These are phyloP conservation scores for Protonemura montana DNA, from an alignment of 2,888 invertebrate genomes.

Conservation along the genomic window DNA sequence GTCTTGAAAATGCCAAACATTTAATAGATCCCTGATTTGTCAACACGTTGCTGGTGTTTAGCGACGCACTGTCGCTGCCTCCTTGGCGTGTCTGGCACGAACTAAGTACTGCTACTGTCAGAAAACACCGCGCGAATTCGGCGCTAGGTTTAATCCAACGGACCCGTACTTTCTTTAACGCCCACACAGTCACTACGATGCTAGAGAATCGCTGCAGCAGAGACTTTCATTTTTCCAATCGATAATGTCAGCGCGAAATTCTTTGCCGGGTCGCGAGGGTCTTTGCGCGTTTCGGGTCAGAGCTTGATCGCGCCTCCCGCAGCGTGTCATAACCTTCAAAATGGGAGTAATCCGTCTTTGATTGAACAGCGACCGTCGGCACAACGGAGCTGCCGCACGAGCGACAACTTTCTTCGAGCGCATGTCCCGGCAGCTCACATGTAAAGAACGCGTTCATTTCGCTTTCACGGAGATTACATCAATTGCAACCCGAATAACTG, in stretches of 20 bases:
- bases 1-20: too few relatives aligned
- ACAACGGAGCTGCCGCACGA: background rate
- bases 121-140: background rate
- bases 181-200: background rate
- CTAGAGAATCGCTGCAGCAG: background rate
- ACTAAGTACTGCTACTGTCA: background rate
- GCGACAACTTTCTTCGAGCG: constrained; percentile 29
- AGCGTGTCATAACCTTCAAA: background rate
- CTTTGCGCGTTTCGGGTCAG: background rate
- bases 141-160: background rate
- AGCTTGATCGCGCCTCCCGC: background rate
- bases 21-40: too few relatives aligned
- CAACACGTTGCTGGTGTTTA: background rate
- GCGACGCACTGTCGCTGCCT: background rate
- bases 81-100: background rate
- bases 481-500: background rate
- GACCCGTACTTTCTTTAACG: background rate
- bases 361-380: background rate
- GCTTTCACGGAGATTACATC: constrained; percentile 23
- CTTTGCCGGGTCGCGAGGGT: background rate
- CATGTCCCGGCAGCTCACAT: background rate
- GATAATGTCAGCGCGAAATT: background rate
- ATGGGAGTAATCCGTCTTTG: background rate
- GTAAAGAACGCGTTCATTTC: constrained; percentile 15
- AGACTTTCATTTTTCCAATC: background rate